Conservation (phyloP, 2,797 vertebrate genomes). For the Rhinoraja longicauda region DNA sequence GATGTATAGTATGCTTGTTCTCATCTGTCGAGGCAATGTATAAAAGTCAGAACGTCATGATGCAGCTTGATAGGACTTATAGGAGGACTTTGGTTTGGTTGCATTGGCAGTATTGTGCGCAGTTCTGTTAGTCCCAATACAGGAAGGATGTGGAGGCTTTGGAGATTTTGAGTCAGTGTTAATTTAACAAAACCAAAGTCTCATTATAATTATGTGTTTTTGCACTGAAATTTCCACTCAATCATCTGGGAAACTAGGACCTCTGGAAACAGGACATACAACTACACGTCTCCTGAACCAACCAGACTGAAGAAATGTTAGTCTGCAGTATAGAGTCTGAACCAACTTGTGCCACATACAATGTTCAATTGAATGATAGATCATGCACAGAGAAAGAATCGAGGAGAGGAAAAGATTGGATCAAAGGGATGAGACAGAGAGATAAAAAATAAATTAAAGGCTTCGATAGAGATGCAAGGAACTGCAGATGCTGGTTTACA, state of each 20-base stretch:
- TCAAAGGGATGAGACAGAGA: neutral
- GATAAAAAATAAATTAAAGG: neutral
- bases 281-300: neutral
- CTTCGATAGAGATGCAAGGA: too few relatives aligned
- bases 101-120: too few relatives aligned
- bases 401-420: neutral
- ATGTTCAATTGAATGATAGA: neutral
- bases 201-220: neutral
- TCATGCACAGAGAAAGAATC: neutral
- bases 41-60: too few relatives aligned
- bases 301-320: neutral
- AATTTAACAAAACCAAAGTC: neutral
- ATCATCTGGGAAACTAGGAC: neutral
- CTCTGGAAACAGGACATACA: neutral
- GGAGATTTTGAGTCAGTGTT: neutral
- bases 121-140: neutral
- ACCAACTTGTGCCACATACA: neutral
- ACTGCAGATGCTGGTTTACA: too few relatives aligned
- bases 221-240: neutral
- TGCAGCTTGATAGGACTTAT: too few relatives aligned
- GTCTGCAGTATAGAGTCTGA: neutral
- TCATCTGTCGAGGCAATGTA: too few relatives aligned
- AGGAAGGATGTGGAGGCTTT: neutral
- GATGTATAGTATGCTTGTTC: too few relatives aligned
- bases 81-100: too few relatives aligned